Evolutionary conservation across 2,113 vertebrate species (phyloP).

Genomic region (Tympanuchus pallidicinctus): DNA sequence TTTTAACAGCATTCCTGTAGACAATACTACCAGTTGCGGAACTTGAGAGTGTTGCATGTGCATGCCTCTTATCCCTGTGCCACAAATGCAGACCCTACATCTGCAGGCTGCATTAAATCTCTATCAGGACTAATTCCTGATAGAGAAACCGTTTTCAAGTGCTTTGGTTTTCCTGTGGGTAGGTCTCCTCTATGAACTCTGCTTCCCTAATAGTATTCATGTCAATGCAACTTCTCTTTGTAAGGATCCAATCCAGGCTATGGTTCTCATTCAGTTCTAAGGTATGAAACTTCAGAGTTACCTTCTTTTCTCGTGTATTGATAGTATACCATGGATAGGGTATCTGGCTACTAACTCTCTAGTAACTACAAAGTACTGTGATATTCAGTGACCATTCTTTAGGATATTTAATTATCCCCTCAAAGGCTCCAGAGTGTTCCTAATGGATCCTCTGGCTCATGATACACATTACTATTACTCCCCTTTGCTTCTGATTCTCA

Average conservation of each 20-base stretch:
- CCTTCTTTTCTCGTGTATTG: background rate
- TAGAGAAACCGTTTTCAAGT: background rate
- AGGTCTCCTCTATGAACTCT: background rate
- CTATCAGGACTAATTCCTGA: background rate
- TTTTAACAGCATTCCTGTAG: background rate
- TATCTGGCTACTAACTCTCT: slow-evolving; percentile 12
- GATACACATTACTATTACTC: background rate
- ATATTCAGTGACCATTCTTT: slow-evolving; percentile 38
- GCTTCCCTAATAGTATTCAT: background rate
- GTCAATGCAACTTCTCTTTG: background rate
- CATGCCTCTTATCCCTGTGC: background rate
- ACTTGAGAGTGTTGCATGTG: rapidly evolving
- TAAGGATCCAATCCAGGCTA: background rate
- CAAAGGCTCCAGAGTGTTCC: slow-evolving; percentile 31
- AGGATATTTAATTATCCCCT: slow-evolving; percentile 42
- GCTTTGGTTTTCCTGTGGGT: background rate
- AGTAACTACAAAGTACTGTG: slow-evolving; percentile 15
- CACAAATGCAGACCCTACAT: background rate
- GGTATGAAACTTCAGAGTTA: background rate
- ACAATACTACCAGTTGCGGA: background rate
- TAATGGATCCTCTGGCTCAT: slow-evolving; percentile 49
- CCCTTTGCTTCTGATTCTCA: slow-evolving; percentile 5
- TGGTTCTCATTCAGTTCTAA: background rate
- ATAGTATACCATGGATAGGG: background rate
- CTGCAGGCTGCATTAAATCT: background rate